Evolutionary conservation across 2,113 vertebrate species (phyloP), one percentile per base, ranked within the genome.

Genomic region (Onychorhynchus coronatus): DNA sequence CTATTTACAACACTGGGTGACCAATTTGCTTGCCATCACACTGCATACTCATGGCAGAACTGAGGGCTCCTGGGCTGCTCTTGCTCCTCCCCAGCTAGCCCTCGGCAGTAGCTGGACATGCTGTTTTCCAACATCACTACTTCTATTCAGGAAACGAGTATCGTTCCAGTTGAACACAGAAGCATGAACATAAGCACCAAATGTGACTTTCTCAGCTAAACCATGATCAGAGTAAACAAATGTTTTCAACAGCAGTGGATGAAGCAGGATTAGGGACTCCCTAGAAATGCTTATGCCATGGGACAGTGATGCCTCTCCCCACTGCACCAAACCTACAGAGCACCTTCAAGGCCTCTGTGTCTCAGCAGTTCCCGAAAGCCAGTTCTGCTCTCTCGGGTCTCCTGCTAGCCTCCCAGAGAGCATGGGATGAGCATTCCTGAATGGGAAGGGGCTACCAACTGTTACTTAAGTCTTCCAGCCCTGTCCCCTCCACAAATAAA

Each of bases 391-490:
- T 59, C 65, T 35, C 7, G 3, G 39, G 52, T 80, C 41, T 77
- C 22, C 41, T 1, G 0, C n/a, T 58, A 56, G 39, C 31, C 62
- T 79, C 31, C 68, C 47, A 47, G 35, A 33, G 47, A 70, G 20
- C 66, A 85, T 0, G 1, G 67, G 37, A 68, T 35, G 49, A 87
- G 85, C 2, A 3, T 44, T 88, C 13, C 37, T 30, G 37, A 70
- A 77, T 22, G 35, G 33, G 24, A 86, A 94, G 82, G 42, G 90
- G 90, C 79, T 6, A 22, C 78, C 1, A 4, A 35, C 37, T 42
- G 39, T 71, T 93, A 93, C 73, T 73, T 81, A 92, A 90, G 56
- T 78, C 61, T 90, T 71, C 28, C 42, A 86, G 28, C n/a, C 41
- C 85, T 33, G 28, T 49, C 12, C 1, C 74, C 79, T 68, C 61